These are phyloP conservation scores for Lasioglossum baleicum DNA, from an alignment of 1,140 invertebrate species.

Conservation along the genomic window DNA sequence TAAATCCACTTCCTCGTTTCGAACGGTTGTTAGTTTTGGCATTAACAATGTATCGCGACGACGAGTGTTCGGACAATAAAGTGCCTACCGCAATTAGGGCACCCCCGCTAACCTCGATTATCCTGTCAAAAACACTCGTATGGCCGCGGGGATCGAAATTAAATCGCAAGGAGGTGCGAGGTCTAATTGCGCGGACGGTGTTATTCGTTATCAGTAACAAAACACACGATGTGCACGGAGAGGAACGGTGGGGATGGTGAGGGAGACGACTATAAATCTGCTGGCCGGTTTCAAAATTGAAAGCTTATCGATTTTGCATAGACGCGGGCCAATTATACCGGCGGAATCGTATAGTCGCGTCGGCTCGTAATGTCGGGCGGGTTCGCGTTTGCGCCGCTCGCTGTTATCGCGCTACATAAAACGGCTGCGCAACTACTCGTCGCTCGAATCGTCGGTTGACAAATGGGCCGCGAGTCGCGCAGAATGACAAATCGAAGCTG, in stretches of 20 bases:
- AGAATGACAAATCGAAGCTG: constrained; percentile 62
- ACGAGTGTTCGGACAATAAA: no score
- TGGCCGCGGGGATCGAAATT: not conserved
- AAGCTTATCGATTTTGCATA: constrained; percentile 58
- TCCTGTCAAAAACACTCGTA: not conserved
- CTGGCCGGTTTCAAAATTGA: constrained; percentile 54
- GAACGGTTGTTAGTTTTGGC: no score
- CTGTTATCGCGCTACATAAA: constrained; percentile 53
- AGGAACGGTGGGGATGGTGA: not conserved
- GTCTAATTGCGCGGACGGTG: no score
- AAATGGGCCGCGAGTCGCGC: constrained; percentile 58
- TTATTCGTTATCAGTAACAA: constrained; percentile 45
- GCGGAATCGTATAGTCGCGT: constrained; percentile 24
- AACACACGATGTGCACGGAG: not conserved
- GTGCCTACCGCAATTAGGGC: no score
- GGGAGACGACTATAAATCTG: constrained; percentile 38
- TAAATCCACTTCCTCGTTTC: no score
- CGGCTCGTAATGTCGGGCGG: not conserved
- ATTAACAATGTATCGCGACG: no score
- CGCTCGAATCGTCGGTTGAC: constrained; percentile 53
- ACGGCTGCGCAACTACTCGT: constrained; percentile 40
- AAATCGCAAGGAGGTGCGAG: not conserved
- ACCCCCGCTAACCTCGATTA: no score
- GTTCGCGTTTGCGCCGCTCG: constrained; percentile 1
- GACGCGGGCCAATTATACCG: constrained; percentile 40